Base-by-base conservation (phyloP, 2,888 invertebrate species). In the Drosophila crucigera region DNA sequence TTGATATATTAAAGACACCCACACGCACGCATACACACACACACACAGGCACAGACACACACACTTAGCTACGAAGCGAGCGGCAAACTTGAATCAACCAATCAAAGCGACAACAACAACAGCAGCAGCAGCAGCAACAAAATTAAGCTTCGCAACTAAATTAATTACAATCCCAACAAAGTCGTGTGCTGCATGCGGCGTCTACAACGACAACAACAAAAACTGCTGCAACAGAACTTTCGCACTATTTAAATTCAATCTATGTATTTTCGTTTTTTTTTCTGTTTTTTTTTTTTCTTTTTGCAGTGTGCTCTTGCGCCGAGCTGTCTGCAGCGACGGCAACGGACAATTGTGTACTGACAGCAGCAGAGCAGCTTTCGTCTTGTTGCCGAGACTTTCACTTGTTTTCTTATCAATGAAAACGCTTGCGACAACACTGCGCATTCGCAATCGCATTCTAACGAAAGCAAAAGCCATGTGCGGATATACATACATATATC, bases 401-500 rank as follows among this genome's bases (percentile, higher is more conserved):
- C 79, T 78, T 68, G 70, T 49, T 37, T 87, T 82, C 85, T 85
- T 85, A 85, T 85, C 85, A 85, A 85, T 85, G 85, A 88, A 88
- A 85, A 78, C 39, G 58, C 66, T 67, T 63, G 47, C 60, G 69
- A 61, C 47, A 47, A 66, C 53, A 73, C 68, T 66, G 87, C 75
- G 86, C 73, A 76, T 60, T 76, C 78, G 69, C 79, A 35, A 37
- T 75, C 76, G 63, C 69, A 37, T 49, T 60, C 41, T 30, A 58
- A 73, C 41, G 37, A 30, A 56, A 50, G 39, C 60, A 67, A 49
- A 58, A 50, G 53, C 28, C 39, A 39, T 39, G 39, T 28, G 47
- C 16, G 16, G 47, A 28, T 52, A 30, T 52, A 31, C 52, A 52
- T n/a, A 52, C 30, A 30, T 30, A 11, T 52, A 25, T 35, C 56